These are phyloP conservation scores for Heliornis fulica DNA, from an alignment of 2,113 vertebrate species.

Conservation along the genomic window DNA sequence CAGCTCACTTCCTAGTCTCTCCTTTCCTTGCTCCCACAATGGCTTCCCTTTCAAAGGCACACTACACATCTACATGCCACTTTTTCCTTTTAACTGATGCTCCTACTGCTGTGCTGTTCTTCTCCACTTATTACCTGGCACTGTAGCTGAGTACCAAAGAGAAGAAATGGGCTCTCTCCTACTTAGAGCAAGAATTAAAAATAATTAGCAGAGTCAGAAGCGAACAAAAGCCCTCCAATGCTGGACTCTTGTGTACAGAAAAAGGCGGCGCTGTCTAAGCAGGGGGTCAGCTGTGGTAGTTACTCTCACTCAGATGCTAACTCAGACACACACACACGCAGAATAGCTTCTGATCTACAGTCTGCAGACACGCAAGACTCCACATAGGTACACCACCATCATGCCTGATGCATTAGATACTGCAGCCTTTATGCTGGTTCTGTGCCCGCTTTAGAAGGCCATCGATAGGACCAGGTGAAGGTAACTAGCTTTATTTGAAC, in stretches of 20 bases:
- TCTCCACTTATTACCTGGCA: background rate
- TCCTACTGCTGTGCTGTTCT: background rate
- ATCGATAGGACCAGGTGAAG: background rate
- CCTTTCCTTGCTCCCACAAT: background rate
- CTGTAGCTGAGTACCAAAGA: background rate
- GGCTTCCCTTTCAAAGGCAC: background rate
- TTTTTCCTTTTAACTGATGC: background rate
- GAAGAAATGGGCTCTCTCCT: background rate
- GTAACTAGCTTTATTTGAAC: background rate
- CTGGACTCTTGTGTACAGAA: background rate
- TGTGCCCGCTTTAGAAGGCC: background rate
- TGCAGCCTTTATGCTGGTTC: background rate
- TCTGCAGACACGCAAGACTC: background rate
- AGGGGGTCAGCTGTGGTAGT: background rate
- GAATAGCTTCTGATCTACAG: background rate
- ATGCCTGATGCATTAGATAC: background rate
- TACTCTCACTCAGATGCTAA: background rate
- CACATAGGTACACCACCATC: background rate
- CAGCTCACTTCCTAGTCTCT: background rate
- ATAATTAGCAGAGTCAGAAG: background rate
- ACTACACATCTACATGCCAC: background rate
- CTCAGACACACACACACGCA: background rate
- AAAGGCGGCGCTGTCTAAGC: background rate
- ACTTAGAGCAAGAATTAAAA: background rate
- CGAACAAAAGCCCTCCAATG: background rate